Evolutionary conservation across 2,113 vertebrate genomes (phyloP).

Genomic region (Bothrops jararaca): DNA sequence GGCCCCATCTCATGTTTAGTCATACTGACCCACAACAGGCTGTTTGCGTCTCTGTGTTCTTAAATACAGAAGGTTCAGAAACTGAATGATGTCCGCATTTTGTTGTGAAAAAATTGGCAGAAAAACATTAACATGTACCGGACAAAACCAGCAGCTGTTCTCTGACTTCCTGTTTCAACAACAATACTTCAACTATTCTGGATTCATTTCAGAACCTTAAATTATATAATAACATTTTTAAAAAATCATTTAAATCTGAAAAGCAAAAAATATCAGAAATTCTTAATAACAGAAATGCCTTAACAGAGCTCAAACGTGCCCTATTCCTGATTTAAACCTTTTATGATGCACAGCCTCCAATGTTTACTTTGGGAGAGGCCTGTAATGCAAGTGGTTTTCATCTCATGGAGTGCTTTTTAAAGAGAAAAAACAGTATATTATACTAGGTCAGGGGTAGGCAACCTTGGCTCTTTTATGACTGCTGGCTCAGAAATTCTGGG

Average conservation of each 20-base stretch:
- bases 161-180: background rate
- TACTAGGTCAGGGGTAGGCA: too few species aligned
- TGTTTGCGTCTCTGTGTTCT: background rate
- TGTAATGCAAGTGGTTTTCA: too few species aligned
- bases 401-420: too few species aligned
- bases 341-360: too few species aligned
- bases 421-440: too few species aligned
- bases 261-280: too few species aligned
- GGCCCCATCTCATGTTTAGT: background rate
- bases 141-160: background rate
- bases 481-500: too few species aligned
- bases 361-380: too few species aligned
- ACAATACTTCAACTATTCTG: background rate
- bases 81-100: background rate
- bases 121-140: background rate
- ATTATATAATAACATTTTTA: background rate
- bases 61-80: conserved; percentile 20
- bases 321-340: too few species aligned
- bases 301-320: too few species aligned
- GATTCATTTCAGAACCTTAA: background rate
- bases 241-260: background rate
- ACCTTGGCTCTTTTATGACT: too few species aligned
- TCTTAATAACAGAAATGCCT: too few species aligned
- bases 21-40: background rate
- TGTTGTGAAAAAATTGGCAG: background rate